phyloP scores from a whole-genome alignment of 2,113 vertebrate genomes.

The Apistogramma diplotaenia region DNA sequence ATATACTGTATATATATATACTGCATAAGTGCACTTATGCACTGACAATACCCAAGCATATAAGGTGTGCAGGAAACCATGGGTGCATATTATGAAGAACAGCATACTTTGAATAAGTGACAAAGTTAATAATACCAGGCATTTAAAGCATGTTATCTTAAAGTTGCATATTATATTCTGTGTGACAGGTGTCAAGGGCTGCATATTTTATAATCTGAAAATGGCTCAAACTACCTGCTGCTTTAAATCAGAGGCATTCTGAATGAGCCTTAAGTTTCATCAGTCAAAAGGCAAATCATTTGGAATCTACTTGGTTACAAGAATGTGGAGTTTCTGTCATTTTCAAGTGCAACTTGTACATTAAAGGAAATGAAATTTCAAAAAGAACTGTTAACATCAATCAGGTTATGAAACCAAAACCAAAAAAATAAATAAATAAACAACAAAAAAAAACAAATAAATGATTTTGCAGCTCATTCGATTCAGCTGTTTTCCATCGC shows the following conservation, averaged over 20 bases:
- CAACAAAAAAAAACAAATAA: not conserved
- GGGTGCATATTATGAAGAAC: not conserved
- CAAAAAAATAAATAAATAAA: not conserved
- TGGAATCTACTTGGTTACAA: not conserved
- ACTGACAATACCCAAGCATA: not conserved
- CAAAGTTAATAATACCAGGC: constrained; percentile 19
- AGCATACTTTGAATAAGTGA: not conserved
- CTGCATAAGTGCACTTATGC: not conserved
- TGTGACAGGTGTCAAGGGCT: constrained; percentile 32
- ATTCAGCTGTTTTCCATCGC: not conserved
- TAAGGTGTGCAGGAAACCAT: not conserved
- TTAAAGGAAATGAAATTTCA: not conserved
- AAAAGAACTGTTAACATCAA: not conserved
- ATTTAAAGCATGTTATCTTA: not conserved
- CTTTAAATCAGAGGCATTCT: not conserved
- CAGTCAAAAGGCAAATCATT: not conserved
- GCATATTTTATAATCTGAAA: not conserved
- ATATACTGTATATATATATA: not conserved
- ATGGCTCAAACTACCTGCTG: not conserved
- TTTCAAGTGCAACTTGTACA: not conserved
- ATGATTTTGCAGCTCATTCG: not conserved
- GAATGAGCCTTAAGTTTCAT: not conserved
- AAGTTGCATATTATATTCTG: constrained; percentile 4
- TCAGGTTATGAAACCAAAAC: not conserved
- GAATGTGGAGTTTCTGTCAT: not conserved